These are phyloP conservation scores for Phataginus tetradactyla DNA, from an alignment of 2,797 vertebrate species.

Conservation along the genomic window DNA sequence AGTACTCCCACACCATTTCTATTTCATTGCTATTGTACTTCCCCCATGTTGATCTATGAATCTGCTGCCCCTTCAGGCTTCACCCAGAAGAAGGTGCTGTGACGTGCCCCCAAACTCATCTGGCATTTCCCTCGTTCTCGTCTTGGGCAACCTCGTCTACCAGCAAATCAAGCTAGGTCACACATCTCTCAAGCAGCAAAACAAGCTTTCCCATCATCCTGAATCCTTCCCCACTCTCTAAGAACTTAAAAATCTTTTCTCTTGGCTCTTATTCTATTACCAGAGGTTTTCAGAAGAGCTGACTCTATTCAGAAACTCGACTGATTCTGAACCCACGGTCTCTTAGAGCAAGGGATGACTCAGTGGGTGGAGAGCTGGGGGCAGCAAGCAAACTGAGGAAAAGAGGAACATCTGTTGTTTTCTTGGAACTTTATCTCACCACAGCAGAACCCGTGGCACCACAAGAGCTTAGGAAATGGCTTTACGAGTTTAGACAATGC, in stretches of 20 bases:
- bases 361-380: background rate
- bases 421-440: background rate
- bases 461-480: background rate
- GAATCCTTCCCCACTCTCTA: background rate
- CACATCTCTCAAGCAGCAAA: background rate
- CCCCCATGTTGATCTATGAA: background rate
- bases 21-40: background rate
- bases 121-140: background rate
- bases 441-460: background rate
- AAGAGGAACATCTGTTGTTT: slow-evolving; percentile 41
- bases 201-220: background rate
- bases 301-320: background rate
- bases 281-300: background rate
- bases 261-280: background rate
- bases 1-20: background rate
- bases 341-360: background rate
- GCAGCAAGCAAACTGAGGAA: background rate
- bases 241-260: background rate
- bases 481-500: background rate
- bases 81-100: background rate
- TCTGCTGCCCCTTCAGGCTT: background rate
- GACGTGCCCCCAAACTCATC: background rate
- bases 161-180: background rate
- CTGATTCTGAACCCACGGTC: background rate
- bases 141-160: background rate